Percentiles rank a stretch among this genome's conserved stretches.
phyloP scores from a whole-genome alignment of 2,888 invertebrate species.

The Stramonita haemastoma region DNA sequence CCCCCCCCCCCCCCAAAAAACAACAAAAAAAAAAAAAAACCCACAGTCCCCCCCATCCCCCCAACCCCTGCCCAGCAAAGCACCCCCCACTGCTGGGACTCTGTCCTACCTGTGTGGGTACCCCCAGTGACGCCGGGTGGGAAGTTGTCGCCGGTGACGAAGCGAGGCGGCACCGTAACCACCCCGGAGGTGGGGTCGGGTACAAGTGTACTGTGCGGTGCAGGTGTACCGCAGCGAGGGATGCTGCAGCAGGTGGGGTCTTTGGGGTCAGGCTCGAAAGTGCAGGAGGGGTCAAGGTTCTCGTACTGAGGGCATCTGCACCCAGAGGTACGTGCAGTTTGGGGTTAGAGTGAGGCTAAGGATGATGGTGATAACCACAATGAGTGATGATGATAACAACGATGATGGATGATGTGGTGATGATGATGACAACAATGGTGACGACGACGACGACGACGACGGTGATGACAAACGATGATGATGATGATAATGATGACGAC shows the following conservation, averaged over 20 bases:
- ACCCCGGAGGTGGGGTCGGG: constrained; percentile 60
- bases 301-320: constrained; percentile 60
- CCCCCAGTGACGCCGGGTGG: constrained; percentile 49
- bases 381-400: too few relatives aligned
- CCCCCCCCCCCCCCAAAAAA: too few relatives aligned
- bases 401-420: not conserved
- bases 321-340: not conserved
- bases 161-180: constrained; percentile 53
- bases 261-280: constrained; percentile 56
- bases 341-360: not conserved
- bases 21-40: too few relatives aligned
- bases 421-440: not conserved
- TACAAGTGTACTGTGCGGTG: constrained; percentile 50
- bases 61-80: not conserved
- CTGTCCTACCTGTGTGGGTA: constrained; percentile 21
- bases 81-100: not conserved
- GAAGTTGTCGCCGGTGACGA: constrained; percentile 58
- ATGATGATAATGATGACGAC: not conserved
- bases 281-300: constrained; percentile 60
- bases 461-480: not conserved
- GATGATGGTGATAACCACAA: too few relatives aligned
- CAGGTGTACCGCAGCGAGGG: constrained; percentile 55
- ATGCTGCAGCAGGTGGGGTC: constrained; percentile 62
- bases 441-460: not conserved
- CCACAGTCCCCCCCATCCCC: not conserved